Base-by-base conservation (phyloP, 2,797 vertebrate species). In the Cryptoprocta ferox region DNA sequence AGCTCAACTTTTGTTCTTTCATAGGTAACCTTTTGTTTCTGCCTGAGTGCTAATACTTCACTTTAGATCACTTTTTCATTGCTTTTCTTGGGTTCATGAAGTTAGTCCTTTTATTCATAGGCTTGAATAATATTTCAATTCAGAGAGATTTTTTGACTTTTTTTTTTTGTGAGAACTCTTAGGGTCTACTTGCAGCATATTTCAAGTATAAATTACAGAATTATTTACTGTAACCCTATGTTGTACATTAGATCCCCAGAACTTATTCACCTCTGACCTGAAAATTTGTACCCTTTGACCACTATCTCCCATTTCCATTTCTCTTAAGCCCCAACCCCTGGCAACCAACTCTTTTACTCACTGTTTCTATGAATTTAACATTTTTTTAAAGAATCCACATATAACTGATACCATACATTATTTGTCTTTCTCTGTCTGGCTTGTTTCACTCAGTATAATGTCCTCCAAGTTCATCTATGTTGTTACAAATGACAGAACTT, bases 21-120 rank as follows among this genome's bases (percentile, higher is more conserved):
- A 56, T 11, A 86, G 66, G 50, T 82, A 48, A 70, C 6, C 24
- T 21, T 83, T 59, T 65, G n/a, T 91, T 21, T 8, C 5, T 32
- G 8, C 37, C 53, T 66, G 66, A 70, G 59, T 85, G 37, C 45
- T 92, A 42, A 75, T 73, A 42, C 26, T 90, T 96, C 35, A 92
- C 78, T 87, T 95, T 18, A 26, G 53, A n/a, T 68, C 26, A 19
- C 81, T 87, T 83, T 63, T 94, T 81, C 30, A 63, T 81, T 86
- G 61, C n/a, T 86, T 97, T 90, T 84, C 89, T 80, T 97, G 19
- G 26, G 24, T 59, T 95, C 32, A 92, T 80, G 3, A 56, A 76
- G 28, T 68, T 71, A 89, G 39, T 95, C 4, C 1, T 32, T 80
- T 96, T 96, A 91, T 61, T 93, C 42, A 53, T n/a, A 91, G 30